A percentile compares a stretch with the other conserved stretches of the same genome.
Conservation (phyloP, 2,888 invertebrate genomes). For the Luperina nickerlii region DNA sequence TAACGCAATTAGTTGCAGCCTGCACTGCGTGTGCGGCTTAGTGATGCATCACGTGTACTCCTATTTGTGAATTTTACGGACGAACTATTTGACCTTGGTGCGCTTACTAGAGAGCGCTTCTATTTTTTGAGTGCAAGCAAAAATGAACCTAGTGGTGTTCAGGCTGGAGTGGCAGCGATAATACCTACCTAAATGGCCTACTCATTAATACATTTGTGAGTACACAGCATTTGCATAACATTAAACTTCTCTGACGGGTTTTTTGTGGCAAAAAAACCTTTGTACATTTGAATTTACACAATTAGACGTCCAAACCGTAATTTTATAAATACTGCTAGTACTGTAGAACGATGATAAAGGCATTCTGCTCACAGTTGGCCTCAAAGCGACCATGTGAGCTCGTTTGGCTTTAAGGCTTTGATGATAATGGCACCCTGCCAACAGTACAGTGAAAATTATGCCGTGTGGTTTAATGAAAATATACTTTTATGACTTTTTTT, state of each 20-base stretch:
- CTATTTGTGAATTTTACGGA: no score
- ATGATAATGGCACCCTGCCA: conserved; percentile 55
- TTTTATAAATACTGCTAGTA: conserved; percentile 5
- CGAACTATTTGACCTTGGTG: no score
- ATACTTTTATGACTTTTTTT: conserved; percentile 17
- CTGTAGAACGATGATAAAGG: conserved; percentile 25
- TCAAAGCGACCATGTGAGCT: conserved; percentile 25
- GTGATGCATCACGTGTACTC: no score
- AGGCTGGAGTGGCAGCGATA: no score
- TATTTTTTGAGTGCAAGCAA: no score
- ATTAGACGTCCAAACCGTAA: conserved; percentile 5
- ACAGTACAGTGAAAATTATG: conserved; percentile 41
- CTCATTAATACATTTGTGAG: neutral
- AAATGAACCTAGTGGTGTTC: no score
- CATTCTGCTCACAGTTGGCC: conserved; percentile 28
- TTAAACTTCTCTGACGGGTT: neutral
- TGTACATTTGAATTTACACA: neutral
- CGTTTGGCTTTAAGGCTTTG: conserved; percentile 24
- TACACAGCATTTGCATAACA: neutral
- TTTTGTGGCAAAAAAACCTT: neutral
- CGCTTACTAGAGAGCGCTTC: no score
- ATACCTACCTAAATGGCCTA: neutral
- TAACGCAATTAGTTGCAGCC: no score
- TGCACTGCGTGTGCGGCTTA: no score
- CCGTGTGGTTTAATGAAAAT: conserved; percentile 34